phyloP scores from a whole-genome alignment of 1,140 invertebrate species.

The Venturia canescens region DNA sequence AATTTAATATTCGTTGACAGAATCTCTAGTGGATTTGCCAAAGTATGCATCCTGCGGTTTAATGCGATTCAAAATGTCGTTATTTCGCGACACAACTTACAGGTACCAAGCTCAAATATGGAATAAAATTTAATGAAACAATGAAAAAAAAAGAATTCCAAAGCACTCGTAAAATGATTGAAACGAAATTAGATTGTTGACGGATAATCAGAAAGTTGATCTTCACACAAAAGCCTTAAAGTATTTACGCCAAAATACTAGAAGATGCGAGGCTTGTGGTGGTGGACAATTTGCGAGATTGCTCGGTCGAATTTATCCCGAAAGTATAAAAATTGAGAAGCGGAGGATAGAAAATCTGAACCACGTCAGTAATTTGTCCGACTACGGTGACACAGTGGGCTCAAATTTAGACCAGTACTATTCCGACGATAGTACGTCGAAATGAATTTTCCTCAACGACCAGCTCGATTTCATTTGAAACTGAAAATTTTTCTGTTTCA shows the following conservation, averaged over 20 bases:
- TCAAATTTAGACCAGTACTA: not conserved
- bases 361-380: conserved; percentile 30
- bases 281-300: conserved; percentile 76
- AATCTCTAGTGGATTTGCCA: conserved; percentile 74
- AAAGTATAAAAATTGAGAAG: conserved; percentile 61
- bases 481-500: not conserved
- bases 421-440: not conserved
- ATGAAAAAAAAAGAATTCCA: not conserved
- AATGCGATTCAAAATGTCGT: conserved; percentile 78
- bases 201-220: conserved; percentile 80
- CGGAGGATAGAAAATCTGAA: conserved; percentile 52
- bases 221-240: conserved; percentile 79
- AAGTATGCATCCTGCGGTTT: conserved; percentile 80
- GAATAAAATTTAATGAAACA: conserved; percentile 2
- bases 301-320: conserved; percentile 65
- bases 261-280: conserved; percentile 78
- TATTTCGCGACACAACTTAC: conserved; percentile 79
- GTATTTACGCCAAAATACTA: conserved; percentile 78
- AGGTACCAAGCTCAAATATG: conserved; percentile 60
- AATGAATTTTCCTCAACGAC: too few species aligned
- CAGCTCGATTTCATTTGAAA: too few species aligned
- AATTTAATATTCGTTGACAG: conserved; percentile 51
- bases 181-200: conserved; percentile 75
- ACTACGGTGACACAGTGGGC: not conserved
- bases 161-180: not conserved